Conservation (phyloP, 2,888 invertebrate genomes). For the Acleris sparsana region DNA sequence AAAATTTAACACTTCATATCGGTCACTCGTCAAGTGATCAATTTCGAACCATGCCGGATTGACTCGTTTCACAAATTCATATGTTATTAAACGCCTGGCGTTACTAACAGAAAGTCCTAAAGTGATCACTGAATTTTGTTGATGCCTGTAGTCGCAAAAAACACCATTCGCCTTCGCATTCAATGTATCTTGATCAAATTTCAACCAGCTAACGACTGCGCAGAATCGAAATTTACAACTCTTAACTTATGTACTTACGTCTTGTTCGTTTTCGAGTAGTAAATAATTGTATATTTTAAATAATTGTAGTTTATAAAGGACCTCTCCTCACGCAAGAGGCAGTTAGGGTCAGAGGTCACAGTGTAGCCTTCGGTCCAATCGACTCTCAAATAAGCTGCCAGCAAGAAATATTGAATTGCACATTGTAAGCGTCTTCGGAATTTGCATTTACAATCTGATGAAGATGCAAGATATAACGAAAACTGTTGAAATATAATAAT, state of each 20-base stretch:
- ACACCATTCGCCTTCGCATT: not conserved
- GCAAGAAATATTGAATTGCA: constrained; percentile 59
- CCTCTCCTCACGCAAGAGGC: constrained; percentile 24
- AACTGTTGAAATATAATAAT: not conserved
- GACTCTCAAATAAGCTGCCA: constrained; percentile 72
- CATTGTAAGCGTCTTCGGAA: constrained; percentile 44
- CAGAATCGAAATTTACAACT: not conserved
- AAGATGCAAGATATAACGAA: constrained; percentile 5
- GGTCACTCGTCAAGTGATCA: not conserved
- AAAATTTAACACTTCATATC: constrained; percentile 17
- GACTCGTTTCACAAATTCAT: no score
- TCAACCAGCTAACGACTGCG: not conserved
- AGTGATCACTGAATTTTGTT: no score
- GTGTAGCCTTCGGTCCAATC: constrained; percentile 74
- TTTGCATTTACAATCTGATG: constrained; percentile 15
- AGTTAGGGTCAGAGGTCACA: constrained; percentile 70
- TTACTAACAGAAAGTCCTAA: no score
- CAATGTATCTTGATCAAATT: not conserved
- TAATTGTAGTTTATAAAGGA: constrained; percentile 31
- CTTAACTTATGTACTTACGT: not conserved
- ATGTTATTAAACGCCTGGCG: no score
- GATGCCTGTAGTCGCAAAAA: not conserved
- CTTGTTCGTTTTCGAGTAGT: not conserved
- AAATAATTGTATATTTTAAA: constrained; percentile 25
- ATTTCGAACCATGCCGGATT: no score